phyloP scores from a whole-genome alignment of 2,888 invertebrate species.

The Patella pellucida region DNA sequence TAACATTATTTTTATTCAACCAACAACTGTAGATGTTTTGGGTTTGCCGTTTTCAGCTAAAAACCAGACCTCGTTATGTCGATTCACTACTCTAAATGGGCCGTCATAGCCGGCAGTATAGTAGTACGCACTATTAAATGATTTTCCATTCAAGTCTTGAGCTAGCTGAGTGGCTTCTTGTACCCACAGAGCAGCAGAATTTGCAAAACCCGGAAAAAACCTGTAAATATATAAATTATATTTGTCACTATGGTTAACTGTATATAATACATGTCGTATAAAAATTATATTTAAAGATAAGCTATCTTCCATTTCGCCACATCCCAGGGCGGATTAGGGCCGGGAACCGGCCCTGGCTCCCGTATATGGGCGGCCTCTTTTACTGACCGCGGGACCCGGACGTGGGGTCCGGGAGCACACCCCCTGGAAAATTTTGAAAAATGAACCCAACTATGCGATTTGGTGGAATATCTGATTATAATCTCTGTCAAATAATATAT shows the following conservation, averaged over 20 bases:
- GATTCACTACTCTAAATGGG: constrained; percentile 64
- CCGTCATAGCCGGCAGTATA: constrained; percentile 68
- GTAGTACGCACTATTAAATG: constrained; percentile 46
- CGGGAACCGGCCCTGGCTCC: too few species aligned
- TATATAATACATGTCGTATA: constrained; percentile 8
- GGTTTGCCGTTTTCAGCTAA: constrained; percentile 16
- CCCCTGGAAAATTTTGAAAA: too few species aligned
- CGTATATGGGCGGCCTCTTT: too few species aligned
- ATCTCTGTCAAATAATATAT: too few species aligned
- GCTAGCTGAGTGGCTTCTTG: constrained; percentile 42
- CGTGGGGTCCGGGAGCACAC: too few species aligned
- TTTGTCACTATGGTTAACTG: not conserved
- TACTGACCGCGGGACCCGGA: too few species aligned
- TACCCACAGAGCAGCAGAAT: constrained; percentile 45
- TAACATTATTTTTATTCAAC: too few species aligned
- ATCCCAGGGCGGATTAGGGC: too few species aligned
- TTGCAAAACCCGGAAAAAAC: constrained; percentile 54
- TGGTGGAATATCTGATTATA: too few species aligned
- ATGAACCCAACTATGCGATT: too few species aligned
- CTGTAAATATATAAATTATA: constrained; percentile 18
- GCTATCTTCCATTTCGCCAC: too few species aligned
- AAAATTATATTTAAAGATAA: not conserved
- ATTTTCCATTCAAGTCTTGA: constrained; percentile 33
- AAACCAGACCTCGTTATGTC: constrained; percentile 70
- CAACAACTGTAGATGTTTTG: not conserved